These are phyloP conservation scores for Circaetus gallicus DNA, from an alignment of 2,113 vertebrate genomes.

Conservation along the genomic window DNA sequence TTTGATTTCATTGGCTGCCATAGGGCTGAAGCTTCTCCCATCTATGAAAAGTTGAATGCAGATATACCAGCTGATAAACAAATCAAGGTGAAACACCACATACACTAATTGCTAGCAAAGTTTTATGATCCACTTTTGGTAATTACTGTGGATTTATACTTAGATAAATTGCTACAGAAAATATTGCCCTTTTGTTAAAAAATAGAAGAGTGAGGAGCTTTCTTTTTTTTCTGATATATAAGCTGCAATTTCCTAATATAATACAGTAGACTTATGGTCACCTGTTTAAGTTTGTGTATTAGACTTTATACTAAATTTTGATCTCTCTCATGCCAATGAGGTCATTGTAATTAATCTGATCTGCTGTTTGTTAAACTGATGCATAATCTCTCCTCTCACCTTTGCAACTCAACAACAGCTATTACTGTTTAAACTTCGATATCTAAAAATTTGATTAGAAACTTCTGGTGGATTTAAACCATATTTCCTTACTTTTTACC, in stretches of 20 bases:
- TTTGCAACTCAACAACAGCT: not conserved
- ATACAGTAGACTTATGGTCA: not conserved
- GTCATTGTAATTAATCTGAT: not conserved
- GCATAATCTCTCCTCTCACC: not conserved
- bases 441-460: not conserved
- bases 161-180: not conserved
- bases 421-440: not conserved
- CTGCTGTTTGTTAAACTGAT: not conserved
- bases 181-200: not conserved
- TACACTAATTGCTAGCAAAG: not conserved
- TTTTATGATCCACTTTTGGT: not conserved
- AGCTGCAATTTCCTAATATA: not conserved
- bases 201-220: not conserved
- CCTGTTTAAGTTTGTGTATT: not conserved
- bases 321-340: not conserved
- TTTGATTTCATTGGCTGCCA: not conserved
- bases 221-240: rapidly evolving
- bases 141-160: not conserved
- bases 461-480: not conserved
- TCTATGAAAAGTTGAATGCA: not conserved
- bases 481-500: not conserved
- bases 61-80: not conserved
- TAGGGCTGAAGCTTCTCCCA: not conserved
- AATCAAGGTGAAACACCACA: not conserved
- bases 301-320: not conserved